These are phyloP conservation scores for Pentamera pediparva DNA, from an alignment of 53 echinoderm and acorn worm species.

Conservation along the genomic window DNA sequence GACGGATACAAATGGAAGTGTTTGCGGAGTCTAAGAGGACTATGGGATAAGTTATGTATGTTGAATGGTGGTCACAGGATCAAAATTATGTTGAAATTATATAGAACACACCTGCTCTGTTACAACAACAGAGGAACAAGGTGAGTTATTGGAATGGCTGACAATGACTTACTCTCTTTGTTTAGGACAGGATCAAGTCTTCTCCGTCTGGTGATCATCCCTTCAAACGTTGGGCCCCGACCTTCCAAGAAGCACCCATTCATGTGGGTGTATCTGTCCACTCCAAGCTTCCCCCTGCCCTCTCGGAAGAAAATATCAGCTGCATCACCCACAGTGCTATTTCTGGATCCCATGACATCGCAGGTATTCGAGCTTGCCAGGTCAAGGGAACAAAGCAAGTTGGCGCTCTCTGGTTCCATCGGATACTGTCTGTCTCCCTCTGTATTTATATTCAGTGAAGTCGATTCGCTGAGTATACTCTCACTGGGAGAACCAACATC, in stretches of 20 bases:
- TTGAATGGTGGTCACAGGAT: too few species aligned
- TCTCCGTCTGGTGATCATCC: constrained; percentile 11
- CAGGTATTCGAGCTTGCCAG: neutral
- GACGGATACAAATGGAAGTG: too few species aligned
- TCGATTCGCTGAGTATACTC: neutral
- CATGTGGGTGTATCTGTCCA: too few species aligned
- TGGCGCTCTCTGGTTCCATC: neutral
- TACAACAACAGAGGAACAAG: neutral
- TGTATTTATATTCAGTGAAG: neutral
- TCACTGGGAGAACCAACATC: neutral
- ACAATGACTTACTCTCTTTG: neutral
- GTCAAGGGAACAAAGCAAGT: neutral
- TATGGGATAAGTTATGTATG: too few species aligned
- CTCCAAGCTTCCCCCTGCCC: too few species aligned
- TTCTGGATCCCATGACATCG: too few species aligned
- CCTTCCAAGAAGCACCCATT: too few species aligned
- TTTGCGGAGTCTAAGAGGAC: too few species aligned
- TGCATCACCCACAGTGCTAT: too few species aligned
- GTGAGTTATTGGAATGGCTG: too few species aligned
- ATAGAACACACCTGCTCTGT: neutral
- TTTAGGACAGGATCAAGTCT: constrained; percentile 18
- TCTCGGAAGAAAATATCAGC: too few species aligned
- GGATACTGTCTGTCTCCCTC: neutral
- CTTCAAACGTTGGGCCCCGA: neutral
- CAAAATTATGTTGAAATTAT: too few species aligned